Conservation (phyloP, 2,113 vertebrate genomes). For the Mugil cephalus region DNA sequence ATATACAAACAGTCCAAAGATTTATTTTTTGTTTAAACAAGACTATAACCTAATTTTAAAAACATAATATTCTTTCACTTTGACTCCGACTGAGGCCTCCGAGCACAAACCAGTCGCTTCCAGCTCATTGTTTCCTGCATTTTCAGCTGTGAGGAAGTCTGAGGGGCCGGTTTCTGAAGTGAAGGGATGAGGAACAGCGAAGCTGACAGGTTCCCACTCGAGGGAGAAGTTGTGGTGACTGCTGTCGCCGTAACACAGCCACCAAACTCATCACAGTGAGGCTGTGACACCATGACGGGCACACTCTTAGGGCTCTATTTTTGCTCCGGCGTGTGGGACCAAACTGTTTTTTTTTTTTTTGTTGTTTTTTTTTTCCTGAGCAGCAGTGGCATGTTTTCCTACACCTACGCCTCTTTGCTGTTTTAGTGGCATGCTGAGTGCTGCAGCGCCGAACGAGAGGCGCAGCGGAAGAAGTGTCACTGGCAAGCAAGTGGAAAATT, state of each 20-base stretch:
- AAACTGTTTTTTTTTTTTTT: too few relatives aligned
- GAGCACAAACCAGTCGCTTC: background rate
- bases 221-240: background rate
- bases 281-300: background rate
- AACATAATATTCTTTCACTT: background rate
- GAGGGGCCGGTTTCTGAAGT: background rate
- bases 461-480: background rate
- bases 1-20: background rate
- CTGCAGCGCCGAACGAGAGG: background rate
- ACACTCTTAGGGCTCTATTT: background rate
- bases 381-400: background rate
- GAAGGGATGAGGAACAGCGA: background rate
- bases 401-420: background rate
- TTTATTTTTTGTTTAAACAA: too few relatives aligned
- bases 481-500: too few relatives aligned
- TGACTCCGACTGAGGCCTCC: background rate
- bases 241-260: constrained; percentile 11
- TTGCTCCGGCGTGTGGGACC: background rate
- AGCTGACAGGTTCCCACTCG: constrained; percentile 23
- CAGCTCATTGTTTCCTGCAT: too few relatives aligned
- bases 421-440: background rate
- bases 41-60: too few relatives aligned
- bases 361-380: too few relatives aligned
- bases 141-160: background rate
- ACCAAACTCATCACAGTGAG: background rate